phyloP scores from a whole-genome alignment of 1,140 invertebrate species.

The Zaprionus tsacasi region DNA sequence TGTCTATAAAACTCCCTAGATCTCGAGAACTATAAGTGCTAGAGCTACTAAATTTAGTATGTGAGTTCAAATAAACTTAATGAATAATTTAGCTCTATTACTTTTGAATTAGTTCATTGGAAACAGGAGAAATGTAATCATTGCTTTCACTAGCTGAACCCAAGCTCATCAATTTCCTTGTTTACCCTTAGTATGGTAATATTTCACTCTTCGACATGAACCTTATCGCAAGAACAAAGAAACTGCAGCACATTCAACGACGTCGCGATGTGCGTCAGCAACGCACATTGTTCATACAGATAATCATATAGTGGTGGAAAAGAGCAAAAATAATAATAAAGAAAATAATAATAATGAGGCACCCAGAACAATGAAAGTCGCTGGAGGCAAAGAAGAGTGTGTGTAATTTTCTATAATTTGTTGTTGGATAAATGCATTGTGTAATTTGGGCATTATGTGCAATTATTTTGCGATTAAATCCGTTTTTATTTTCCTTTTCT shows the following conservation, averaged over 20 bases:
- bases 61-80: background rate
- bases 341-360: too few species aligned
- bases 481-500: too few species aligned
- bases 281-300: background rate
- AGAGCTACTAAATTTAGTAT: too few species aligned
- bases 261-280: background rate
- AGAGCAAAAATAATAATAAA: background rate
- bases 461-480: conserved; percentile 26
- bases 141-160: background rate
- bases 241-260: background rate
- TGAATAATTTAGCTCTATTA: background rate
- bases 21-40: too few species aligned
- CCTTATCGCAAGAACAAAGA: background rate
- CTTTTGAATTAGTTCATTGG: background rate
- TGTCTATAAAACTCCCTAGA: too few species aligned
- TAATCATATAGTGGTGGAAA: background rate
- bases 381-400: background rate
- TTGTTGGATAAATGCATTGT: conserved; percentile 13
- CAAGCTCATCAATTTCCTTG: background rate
- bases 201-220: background rate
- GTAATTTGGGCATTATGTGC: conserved; percentile 16
- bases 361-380: too few species aligned
- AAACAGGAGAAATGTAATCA: background rate
- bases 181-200: background rate
- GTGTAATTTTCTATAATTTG: conserved; percentile 9